A percentile compares a stretch with the other conserved stretches of the same genome.
Evolutionary conservation across 1,140 invertebrate genomes (phyloP).

Genomic region (Calliopsis andreniformis): DNA sequence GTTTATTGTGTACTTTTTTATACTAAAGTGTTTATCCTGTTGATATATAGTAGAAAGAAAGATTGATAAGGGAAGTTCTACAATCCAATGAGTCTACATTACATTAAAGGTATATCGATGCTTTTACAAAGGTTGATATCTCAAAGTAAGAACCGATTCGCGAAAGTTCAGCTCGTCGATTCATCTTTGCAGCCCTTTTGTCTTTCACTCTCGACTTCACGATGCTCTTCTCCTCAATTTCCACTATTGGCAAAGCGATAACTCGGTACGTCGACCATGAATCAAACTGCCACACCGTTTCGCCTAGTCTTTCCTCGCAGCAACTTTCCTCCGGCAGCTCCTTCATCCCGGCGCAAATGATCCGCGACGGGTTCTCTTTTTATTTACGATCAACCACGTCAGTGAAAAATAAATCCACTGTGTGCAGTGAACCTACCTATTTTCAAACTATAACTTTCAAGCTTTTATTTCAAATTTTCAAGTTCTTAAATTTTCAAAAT

Average conservation of each 20-base stretch:
- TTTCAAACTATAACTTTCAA: too few relatives aligned
- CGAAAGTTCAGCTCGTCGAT: constrained; percentile 68
- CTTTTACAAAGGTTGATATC: too few relatives aligned
- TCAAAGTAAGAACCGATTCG: too few relatives aligned
- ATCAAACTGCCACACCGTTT: constrained; percentile 77
- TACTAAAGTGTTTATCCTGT: too few relatives aligned
- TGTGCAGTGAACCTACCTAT: too few relatives aligned
- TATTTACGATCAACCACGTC: constrained; percentile 43
- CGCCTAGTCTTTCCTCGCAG: constrained; percentile 62
- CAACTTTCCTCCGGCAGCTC: constrained; percentile 57
- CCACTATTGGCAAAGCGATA: constrained; percentile 81
- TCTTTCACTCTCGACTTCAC: constrained; percentile 66
- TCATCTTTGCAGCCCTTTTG: constrained; percentile 67
- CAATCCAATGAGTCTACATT: too few relatives aligned
- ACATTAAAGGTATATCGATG: too few relatives aligned
- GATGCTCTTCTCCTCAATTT: constrained; percentile 69
- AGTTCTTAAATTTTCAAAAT: too few relatives aligned
- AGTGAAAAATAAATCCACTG: constrained; percentile 46
- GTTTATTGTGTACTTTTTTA: too few relatives aligned
- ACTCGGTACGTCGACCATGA: constrained; percentile 79
- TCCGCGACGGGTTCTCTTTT: constrained; percentile 55
- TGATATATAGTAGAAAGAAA: too few relatives aligned
- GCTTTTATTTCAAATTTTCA: too few relatives aligned
- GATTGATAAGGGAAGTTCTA: too few relatives aligned
- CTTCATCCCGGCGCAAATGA: constrained; percentile 65